Percentiles rank a stretch among this genome's conserved stretches.
Evolutionary conservation across 2,888 invertebrate species (phyloP).

Genomic region (Heliconius ethilla): DNA sequence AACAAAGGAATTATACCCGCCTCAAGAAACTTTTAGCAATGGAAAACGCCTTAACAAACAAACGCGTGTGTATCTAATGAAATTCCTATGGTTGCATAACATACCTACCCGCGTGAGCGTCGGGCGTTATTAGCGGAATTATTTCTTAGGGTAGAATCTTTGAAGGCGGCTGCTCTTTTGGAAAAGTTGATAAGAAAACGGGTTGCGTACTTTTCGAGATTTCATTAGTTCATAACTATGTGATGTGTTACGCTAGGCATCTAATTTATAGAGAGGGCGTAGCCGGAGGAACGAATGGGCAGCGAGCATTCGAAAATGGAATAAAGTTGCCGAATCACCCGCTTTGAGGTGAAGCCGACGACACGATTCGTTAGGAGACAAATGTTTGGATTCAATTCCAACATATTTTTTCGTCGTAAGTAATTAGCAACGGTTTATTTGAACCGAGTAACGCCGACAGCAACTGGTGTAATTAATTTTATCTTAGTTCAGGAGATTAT

Average conservation of each 20-base stretch:
- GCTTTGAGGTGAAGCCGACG: conserved; percentile 76
- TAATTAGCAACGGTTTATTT: conserved; percentile 78
- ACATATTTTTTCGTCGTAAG: conserved; percentile 60
- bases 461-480: conserved; percentile 69
- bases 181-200: conserved; percentile 82
- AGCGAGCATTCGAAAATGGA: conserved; percentile 76
- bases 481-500: conserved; percentile 46
- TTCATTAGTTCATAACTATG: conserved; percentile 82
- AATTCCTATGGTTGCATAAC: conserved; percentile 83
- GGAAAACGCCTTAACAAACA: conserved; percentile 83
- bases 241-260: conserved; percentile 76
- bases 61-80: conserved; percentile 83
- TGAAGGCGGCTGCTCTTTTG: conserved; percentile 81
- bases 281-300: conserved; percentile 80
- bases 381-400: conserved; percentile 81
- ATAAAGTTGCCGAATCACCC: conserved; percentile 78
- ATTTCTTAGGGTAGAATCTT: conserved; percentile 79
- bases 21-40: conserved; percentile 83
- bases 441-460: conserved; percentile 63
- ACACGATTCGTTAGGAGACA: conserved; percentile 82
- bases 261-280: conserved; percentile 81
- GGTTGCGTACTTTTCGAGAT: conserved; percentile 80
- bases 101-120: conserved; percentile 78
- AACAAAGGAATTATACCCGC: conserved; percentile 83
- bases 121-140: conserved; percentile 80